Conservation (phyloP, 2,888 invertebrate species). For the Sturmia bella region DNA sequence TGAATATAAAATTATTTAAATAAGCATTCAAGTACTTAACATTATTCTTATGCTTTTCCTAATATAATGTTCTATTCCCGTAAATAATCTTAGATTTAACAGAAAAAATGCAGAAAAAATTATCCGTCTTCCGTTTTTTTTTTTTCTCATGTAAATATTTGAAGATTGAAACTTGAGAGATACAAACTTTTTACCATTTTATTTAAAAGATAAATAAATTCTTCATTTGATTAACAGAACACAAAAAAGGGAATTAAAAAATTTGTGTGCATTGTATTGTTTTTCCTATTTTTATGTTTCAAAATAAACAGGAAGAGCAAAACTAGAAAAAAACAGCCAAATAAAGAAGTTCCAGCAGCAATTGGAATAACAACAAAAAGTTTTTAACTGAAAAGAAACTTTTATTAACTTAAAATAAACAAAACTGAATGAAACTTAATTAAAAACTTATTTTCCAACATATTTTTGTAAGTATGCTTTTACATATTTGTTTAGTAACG, state of each 20-base stretch:
- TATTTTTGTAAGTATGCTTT: background rate
- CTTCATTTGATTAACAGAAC: conserved; percentile 28
- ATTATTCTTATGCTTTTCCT: no score
- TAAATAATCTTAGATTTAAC: no score
- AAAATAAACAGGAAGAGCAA: background rate
- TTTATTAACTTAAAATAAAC: conserved; percentile 38
- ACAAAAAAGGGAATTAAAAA: conserved; percentile 10
- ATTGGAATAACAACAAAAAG: background rate
- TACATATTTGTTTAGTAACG: no score
- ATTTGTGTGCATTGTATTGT: background rate
- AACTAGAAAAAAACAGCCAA: background rate
- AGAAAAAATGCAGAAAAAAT: no score
- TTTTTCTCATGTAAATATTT: background rate
- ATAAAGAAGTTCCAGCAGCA: background rate
- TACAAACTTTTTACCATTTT: conserved; percentile 10
- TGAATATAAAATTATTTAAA: no score
- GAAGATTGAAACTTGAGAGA: background rate
- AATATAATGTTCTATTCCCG: no score
- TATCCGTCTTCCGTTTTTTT: no score
- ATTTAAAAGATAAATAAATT: conserved; percentile 23
- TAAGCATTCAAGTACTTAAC: no score
- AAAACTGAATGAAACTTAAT: conserved; percentile 41
- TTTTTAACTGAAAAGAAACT: conserved; percentile 21
- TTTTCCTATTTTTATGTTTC: background rate
- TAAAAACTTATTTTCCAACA: conserved; percentile 38